A percentile compares a stretch with the other conserved stretches of the same genome.
phyloP scores from a whole-genome alignment of 2,113 vertebrate genomes.

The Choloepus hoffmanni region DNA sequence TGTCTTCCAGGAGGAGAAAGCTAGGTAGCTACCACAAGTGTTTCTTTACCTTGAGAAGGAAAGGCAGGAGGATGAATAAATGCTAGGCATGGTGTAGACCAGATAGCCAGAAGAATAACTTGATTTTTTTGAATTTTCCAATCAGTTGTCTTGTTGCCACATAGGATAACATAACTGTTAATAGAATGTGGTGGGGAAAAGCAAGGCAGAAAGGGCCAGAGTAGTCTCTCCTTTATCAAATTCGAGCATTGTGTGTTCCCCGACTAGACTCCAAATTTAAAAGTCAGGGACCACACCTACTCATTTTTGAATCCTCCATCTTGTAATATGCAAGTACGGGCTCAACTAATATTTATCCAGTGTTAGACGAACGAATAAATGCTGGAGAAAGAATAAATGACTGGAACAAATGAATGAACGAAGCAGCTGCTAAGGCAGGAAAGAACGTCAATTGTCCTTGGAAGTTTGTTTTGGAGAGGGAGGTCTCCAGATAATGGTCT shows the following conservation, averaged over 20 bases:
- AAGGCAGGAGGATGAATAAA: background rate
- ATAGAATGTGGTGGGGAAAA: background rate
- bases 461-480: background rate
- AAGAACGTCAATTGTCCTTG: conserved; percentile 12
- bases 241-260: background rate
- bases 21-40: background rate
- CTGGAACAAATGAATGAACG: background rate
- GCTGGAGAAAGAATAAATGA: background rate
- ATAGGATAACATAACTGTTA: background rate
- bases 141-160: background rate
- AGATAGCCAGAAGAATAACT: background rate
- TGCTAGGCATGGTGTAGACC: background rate
- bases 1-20: background rate
- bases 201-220: background rate
- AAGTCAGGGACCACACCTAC: background rate
- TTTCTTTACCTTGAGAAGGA: background rate
- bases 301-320: background rate
- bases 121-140: background rate
- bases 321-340: background rate
- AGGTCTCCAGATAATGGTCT: background rate
- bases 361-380: background rate
- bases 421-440: background rate
- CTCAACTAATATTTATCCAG: background rate
- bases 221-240: background rate
- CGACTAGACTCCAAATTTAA: no score